Conservation (phyloP, 2,797 vertebrate genomes). For the Cirrhinus mrigala region DNA sequence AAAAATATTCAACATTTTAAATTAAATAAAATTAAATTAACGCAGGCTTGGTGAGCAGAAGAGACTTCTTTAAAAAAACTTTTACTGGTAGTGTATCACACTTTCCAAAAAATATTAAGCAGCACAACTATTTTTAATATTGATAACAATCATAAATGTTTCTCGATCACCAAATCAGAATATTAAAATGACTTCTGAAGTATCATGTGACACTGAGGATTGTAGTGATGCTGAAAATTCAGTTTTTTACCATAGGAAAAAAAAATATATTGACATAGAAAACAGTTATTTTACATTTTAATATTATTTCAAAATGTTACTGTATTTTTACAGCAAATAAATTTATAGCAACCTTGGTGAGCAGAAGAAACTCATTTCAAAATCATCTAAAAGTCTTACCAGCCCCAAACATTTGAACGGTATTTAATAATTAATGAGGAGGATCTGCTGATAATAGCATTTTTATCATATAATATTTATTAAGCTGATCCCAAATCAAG, state of each 20-base stretch:
- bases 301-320: too few species aligned
- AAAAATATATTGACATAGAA: background rate
- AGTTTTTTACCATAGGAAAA: background rate
- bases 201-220: background rate
- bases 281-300: background rate
- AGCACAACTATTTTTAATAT: background rate
- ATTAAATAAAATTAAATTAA: too few species aligned
- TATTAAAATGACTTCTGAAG: background rate
- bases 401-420: background rate
- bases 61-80: too few species aligned
- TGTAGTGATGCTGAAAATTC: background rate
- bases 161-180: background rate
- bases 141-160: background rate
- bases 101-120: background rate
- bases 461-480: conserved; percentile 3
- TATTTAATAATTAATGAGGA: background rate
- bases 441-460: background rate
- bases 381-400: background rate
- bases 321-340: background rate
- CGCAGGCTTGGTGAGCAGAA: too few species aligned
- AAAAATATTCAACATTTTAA: too few species aligned
- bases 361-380: background rate
- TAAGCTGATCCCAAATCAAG: background rate
- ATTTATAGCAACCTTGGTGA: background rate
- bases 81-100: too few species aligned